Evolutionary conservation across 2,888 invertebrate genomes (phyloP).

Genomic region (Acanthosoma haemorrhoidale): DNA sequence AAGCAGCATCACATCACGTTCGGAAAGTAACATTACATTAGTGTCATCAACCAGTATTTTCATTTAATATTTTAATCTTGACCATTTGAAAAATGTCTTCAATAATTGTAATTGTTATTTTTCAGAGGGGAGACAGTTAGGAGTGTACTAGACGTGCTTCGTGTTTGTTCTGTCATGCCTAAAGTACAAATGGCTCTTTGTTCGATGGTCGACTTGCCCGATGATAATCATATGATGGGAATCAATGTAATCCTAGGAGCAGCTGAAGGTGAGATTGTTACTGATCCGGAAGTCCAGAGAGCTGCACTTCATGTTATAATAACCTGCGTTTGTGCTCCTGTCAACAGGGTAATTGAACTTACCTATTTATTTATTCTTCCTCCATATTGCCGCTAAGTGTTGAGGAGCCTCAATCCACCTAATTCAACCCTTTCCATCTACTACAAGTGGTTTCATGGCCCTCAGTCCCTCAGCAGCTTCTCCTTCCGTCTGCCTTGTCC

Average conservation of each 20-base stretch:
- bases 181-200: constrained; percentile 68
- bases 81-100: too few relatives aligned
- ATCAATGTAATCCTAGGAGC: constrained; percentile 76
- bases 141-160: constrained; percentile 78
- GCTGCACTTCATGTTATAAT: constrained; percentile 85
- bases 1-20: too few relatives aligned
- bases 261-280: constrained; percentile 85
- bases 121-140: constrained; percentile 72
- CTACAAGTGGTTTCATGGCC: too few relatives aligned
- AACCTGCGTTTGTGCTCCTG: constrained; percentile 90
- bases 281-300: constrained; percentile 87
- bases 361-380: neutral
- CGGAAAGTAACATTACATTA: too few relatives aligned
- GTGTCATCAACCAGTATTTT: too few relatives aligned
- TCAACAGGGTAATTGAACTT: constrained; percentile 60
- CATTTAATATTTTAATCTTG: too few relatives aligned
- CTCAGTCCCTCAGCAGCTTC: too few relatives aligned
- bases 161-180: constrained; percentile 85
- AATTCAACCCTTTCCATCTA: too few relatives aligned
- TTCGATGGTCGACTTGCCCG: constrained; percentile 69
- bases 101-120: too few relatives aligned
- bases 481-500: too few relatives aligned
- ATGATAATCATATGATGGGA: constrained; percentile 70
- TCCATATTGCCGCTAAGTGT: neutral
- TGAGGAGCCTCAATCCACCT: neutral